These are phyloP conservation scores for Nasonia oneida DNA, from an alignment of 2,888 invertebrate species.

Conservation along the genomic window DNA sequence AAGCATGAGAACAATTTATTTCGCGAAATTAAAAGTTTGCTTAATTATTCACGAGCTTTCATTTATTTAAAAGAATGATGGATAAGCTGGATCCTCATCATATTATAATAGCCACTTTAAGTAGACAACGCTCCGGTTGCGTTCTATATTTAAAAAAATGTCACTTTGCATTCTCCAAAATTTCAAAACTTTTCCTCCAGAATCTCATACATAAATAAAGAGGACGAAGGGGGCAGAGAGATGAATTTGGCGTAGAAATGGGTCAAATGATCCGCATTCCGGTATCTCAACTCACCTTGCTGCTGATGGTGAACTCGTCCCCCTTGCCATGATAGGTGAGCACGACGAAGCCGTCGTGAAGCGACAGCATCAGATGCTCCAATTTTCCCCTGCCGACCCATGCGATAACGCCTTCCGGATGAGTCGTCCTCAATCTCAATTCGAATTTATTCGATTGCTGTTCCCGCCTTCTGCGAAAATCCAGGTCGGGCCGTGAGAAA, in stretches of 20 bases:
- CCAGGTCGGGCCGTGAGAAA: constrained; percentile 56
- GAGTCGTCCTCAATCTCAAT: constrained; percentile 74
- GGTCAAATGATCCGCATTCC: background rate
- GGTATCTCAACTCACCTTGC: constrained; percentile 69
- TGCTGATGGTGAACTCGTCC: constrained; percentile 74
- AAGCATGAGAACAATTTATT: no score
- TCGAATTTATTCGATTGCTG: constrained; percentile 78
- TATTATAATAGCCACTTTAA: no score
- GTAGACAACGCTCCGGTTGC: no score
- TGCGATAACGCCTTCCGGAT: constrained; percentile 76
- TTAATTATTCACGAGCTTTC: no score
- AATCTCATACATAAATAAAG: background rate
- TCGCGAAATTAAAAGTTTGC: no score
- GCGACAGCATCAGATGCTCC: constrained; percentile 74
- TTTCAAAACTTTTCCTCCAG: background rate
- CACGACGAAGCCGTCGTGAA: constrained; percentile 75
- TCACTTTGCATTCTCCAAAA: background rate
- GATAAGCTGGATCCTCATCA: no score
- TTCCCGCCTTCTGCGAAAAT: constrained; percentile 73
- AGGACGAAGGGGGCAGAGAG: background rate
- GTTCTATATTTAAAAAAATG: background rate
- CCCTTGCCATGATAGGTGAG: constrained; percentile 75
- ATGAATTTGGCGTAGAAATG: background rate
- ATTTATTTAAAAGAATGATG: no score
- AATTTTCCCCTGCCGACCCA: constrained; percentile 77